These are phyloP conservation scores for Okamejei kenojei DNA, from an alignment of 2,797 vertebrate species.

Conservation along the genomic window DNA sequence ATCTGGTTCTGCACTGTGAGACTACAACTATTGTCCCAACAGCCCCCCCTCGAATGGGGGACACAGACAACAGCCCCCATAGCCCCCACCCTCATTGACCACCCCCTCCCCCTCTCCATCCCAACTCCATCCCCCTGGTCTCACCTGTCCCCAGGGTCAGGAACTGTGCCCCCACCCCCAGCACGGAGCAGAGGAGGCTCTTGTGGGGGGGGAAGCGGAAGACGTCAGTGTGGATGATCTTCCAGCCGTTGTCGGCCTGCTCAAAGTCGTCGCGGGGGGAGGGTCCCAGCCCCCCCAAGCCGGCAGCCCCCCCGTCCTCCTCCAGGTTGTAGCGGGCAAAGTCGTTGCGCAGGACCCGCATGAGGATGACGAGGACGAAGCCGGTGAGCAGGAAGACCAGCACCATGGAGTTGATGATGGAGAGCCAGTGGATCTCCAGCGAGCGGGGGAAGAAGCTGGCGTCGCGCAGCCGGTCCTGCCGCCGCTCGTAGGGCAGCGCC, in stretches of 20 bases:
- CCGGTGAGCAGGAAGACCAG: constrained; percentile 83
- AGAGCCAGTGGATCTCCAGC: constrained; percentile 88
- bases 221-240: constrained; percentile 89
- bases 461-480: constrained; percentile 71
- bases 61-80: background rate
- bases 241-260: constrained; percentile 89
- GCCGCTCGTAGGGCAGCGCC: constrained; percentile 54
- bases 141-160: constrained; percentile 80
- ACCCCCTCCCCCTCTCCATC: constrained; percentile 21
- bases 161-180: constrained; percentile 86
- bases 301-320: constrained; percentile 56
- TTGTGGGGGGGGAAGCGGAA: constrained; percentile 82
- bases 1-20: too few relatives aligned
- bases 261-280: constrained; percentile 68
- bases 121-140: constrained; percentile 40
- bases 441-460: constrained; percentile 84
- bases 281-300: too few relatives aligned
- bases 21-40: too few relatives aligned
- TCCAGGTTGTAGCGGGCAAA: constrained; percentile 87
- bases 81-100: constrained; percentile 38
- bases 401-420: constrained; percentile 88
- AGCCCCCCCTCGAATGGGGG: too few relatives aligned
- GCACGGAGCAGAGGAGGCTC: constrained; percentile 76
- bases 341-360: constrained; percentile 86
- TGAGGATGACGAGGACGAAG: constrained; percentile 89